phyloP scores from a whole-genome alignment of 2,797 vertebrate species.

The Alcedo quadribrachys region DNA sequence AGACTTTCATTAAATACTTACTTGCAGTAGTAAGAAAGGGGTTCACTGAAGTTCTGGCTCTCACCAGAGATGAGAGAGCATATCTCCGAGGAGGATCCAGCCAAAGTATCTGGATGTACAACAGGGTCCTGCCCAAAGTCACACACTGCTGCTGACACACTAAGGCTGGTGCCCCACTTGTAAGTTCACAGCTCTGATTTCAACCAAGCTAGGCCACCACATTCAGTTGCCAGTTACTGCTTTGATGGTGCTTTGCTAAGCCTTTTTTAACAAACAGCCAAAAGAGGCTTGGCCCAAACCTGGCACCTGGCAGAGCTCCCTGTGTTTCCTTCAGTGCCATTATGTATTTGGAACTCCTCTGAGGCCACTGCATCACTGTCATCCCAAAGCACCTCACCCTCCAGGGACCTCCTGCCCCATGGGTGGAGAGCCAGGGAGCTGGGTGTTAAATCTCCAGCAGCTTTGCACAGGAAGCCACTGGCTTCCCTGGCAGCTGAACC shows the following conservation, averaged over 20 bases:
- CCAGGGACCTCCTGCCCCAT: neutral
- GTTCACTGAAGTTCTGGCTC: neutral
- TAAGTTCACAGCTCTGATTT: neutral
- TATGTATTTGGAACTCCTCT: neutral
- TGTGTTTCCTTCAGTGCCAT: neutral
- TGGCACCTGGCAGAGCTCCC: neutral
- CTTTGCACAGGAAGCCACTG: neutral
- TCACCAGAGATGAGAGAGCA: neutral
- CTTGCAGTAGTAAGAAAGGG: neutral
- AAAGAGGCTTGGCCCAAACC: neutral
- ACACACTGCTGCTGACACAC: accelerated
- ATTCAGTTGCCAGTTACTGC: neutral
- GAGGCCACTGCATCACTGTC: accelerated
- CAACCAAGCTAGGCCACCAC: neutral
- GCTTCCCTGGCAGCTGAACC: neutral
- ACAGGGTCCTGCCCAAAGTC: neutral
- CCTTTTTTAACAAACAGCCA: neutral
- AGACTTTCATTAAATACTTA: neutral
- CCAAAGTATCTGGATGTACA: neutral
- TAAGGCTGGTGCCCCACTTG: neutral
- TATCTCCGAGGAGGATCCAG: neutral
- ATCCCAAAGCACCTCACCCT: accelerated
- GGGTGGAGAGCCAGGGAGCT: neutral
- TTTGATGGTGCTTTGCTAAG: neutral
- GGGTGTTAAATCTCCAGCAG: neutral